Evolutionary conservation across 2,113 vertebrate species (phyloP), one percentile per base, ranked within the genome.

Genomic region (Lophura nycthemera): DNA sequence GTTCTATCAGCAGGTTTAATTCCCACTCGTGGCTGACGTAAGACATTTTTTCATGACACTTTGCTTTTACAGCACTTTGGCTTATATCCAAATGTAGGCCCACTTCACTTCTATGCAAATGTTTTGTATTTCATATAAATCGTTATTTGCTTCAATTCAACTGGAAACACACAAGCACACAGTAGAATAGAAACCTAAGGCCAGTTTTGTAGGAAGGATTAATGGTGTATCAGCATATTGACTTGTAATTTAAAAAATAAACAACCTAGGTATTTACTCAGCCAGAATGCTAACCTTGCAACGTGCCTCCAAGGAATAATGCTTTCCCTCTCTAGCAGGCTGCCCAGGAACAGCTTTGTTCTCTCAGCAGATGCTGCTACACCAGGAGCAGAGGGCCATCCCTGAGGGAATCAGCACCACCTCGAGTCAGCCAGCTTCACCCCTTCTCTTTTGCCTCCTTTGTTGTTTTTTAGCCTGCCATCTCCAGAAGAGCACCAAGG

Each of bases 211-310:
- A 73, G 12, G 43, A 92, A 86, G 59, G 92, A 88, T 86, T 86
- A 63, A 92, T 43, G 29, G 78, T 30, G 52, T 18, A 10, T 63
- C 88, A 81, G 19, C n/a, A 17, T 45, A 90, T 2, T 93, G 90
- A 90, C 66, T 89, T 88, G 30, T 94, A 94, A 95, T 63, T 88
- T 72, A 54, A 50, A 82, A 96, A 90, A 75, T 82, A 90, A 86
- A 15, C 83, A 94, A 85, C 59, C 90, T 75, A 38, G 69, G 3
- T 57, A 57, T 69, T 86, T 80, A 48, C 60, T 67, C 50, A 71
- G 75, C 61, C 57, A 83, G 56, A 67, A 56, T 48, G 64, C 75
- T 76, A 43, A 7, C 64, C 80, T 71, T 86, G 83, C 65, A 83
- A 65, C n/a, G 54, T 3, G 3, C 18, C 65, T 74, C 80, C n/a